Evolutionary conservation across 2,888 invertebrate species (phyloP).

Genomic region (Hybos culiciformis): DNA sequence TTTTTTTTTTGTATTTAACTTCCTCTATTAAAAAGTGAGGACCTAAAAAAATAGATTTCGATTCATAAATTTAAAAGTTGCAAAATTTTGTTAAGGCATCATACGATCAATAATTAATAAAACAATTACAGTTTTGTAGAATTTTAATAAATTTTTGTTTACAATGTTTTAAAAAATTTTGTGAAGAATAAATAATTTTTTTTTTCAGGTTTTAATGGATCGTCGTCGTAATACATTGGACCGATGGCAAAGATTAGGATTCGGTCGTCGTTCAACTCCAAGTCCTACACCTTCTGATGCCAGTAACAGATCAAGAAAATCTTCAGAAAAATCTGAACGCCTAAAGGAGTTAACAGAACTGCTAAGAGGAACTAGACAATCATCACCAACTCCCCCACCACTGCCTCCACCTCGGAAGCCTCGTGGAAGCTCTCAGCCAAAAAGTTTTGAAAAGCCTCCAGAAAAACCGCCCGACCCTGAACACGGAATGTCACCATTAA

Average conservation of each 20-base stretch:
- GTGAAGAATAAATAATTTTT: slow-evolving; percentile 6
- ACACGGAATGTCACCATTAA: not conserved
- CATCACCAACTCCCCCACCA: slow-evolving; percentile 44
- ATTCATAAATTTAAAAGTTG: too few relatives aligned
- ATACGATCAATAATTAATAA: not conserved
- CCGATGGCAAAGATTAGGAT: slow-evolving; percentile 65
- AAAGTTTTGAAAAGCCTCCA: slow-evolving; percentile 33
- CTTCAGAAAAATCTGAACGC: slow-evolving; percentile 54
- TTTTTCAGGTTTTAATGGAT: slow-evolving; percentile 31
- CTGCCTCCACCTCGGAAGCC: slow-evolving; percentile 43
- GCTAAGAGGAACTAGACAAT: slow-evolving; percentile 43
- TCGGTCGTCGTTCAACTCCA: slow-evolving; percentile 39
- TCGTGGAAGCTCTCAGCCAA: slow-evolving; percentile 31
- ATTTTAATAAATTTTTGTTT: too few relatives aligned
- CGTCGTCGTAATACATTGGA: slow-evolving; percentile 56
- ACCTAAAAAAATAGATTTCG: too few relatives aligned
- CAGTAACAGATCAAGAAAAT: slow-evolving; percentile 22
- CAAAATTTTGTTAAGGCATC: too few relatives aligned
- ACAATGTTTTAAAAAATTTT: not conserved
- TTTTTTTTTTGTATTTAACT: too few relatives aligned
- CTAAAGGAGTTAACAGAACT: slow-evolving; percentile 65
- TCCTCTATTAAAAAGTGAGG: too few relatives aligned
- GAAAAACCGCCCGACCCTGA: slow-evolving; percentile 2
- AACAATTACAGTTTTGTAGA: too few relatives aligned
- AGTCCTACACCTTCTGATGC: slow-evolving; percentile 15